These are phyloP conservation scores for Rhopalosiphum maidis DNA, from an alignment of 1,140 invertebrate species.

Conservation along the genomic window DNA sequence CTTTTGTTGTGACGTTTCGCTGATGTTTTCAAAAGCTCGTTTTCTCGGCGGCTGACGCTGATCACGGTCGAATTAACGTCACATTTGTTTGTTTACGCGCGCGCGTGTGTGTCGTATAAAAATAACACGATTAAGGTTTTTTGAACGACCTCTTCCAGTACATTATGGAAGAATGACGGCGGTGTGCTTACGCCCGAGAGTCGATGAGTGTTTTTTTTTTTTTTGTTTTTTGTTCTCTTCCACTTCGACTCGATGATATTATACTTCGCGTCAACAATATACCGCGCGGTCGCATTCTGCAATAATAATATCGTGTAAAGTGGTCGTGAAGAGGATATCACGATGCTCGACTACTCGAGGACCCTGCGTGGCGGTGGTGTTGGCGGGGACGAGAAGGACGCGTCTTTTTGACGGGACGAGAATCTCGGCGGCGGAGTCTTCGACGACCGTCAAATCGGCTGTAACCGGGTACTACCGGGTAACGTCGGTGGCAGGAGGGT, in stretches of 20 bases:
- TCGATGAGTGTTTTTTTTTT: background rate
- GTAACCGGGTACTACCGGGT: conserved; percentile 19
- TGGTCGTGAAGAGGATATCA: background rate
- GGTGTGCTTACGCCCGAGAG: background rate
- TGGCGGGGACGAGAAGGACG: background rate
- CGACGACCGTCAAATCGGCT: background rate
- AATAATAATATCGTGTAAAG: background rate
- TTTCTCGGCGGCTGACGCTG: background rate
- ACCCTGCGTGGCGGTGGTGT: background rate
- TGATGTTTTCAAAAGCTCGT: background rate
- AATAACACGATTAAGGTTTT: background rate
- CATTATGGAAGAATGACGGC: background rate
- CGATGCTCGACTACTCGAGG: background rate
- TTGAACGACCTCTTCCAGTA: background rate
- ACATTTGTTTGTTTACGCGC: background rate
- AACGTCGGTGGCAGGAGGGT: background rate
- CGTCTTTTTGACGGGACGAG: conserved; percentile 3
- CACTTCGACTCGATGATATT: background rate
- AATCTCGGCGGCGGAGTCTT: background rate
- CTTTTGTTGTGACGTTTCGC: background rate
- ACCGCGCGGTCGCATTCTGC: too few species aligned
- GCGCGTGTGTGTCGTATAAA: background rate
- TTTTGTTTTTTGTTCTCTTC: too few species aligned
- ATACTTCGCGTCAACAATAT: background rate
- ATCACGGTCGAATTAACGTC: conserved; percentile 13